Conservation (phyloP, 1,140 invertebrate species). For the Aphaenogaster ashmeadi region DNA sequence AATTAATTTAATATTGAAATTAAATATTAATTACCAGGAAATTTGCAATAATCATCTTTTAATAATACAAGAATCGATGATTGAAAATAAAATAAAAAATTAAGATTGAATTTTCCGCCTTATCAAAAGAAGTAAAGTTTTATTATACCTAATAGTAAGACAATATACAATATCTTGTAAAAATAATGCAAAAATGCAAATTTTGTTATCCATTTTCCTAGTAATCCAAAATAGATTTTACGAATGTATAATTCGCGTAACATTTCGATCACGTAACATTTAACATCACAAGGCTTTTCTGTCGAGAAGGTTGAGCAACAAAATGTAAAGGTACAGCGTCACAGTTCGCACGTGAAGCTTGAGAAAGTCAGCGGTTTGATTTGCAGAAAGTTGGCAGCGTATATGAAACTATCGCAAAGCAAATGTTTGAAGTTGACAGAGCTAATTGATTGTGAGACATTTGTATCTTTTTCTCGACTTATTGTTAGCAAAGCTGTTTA, state of each 20-base stretch:
- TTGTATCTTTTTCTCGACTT: constrained; percentile 12
- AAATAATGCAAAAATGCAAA: background rate
- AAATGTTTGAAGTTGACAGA: constrained; percentile 49
- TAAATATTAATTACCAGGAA: background rate
- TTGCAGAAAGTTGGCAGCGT: constrained; percentile 23
- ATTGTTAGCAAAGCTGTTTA: constrained; percentile 24
- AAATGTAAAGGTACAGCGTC: background rate
- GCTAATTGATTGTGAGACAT: constrained; percentile 31
- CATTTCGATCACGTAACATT: too few relatives aligned
- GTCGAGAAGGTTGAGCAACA: background rate
- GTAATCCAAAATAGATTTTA: background rate
- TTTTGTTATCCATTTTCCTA: background rate
- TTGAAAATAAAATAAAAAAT: background rate
- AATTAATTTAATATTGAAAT: background rate
- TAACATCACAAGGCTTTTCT: background rate
- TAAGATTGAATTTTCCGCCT: background rate
- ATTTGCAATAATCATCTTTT: background rate
- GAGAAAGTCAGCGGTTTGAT: constrained; percentile 33
- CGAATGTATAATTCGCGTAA: background rate
- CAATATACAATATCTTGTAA: background rate
- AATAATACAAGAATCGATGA: background rate
- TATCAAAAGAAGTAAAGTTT: background rate
- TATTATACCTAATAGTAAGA: background rate
- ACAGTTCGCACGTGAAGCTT: background rate
- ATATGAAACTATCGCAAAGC: constrained; percentile 30